Conservation (phyloP, 2,797 vertebrate genomes). For the Phoeniculus purpureus region DNA sequence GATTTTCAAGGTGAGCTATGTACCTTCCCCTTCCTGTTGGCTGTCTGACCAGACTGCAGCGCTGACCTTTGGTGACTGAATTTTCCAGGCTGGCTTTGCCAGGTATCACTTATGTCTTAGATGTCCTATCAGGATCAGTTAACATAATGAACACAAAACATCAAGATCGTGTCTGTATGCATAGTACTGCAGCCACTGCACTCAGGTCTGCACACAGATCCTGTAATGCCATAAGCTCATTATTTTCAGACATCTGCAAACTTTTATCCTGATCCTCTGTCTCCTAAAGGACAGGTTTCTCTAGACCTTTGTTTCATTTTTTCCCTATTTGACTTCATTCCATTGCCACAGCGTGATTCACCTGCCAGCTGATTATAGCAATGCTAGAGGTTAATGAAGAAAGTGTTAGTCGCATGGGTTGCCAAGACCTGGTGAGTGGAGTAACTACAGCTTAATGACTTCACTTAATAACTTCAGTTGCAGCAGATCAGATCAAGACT, state of each 20-base stretch:
- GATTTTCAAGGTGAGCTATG: neutral
- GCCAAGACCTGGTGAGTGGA: neutral
- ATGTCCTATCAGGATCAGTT: neutral
- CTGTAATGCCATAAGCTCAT: neutral
- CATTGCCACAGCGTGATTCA: neutral
- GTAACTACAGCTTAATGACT: neutral
- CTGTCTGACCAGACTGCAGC: neutral
- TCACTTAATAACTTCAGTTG: neutral
- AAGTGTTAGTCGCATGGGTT: neutral
- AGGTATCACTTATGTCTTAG: neutral
- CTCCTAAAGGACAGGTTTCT: neutral
- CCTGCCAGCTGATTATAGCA: neutral
- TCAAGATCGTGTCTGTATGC: neutral
- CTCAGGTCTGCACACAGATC: neutral
- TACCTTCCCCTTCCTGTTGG: neutral
- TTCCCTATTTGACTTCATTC: neutral
- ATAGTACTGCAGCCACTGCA: neutral
- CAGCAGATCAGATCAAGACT: fast-evolving
- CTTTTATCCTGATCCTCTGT: neutral
- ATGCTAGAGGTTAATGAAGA: neutral
- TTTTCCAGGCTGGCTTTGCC: neutral
- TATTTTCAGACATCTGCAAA: neutral
- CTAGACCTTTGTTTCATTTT: neutral
- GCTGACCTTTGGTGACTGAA: neutral
- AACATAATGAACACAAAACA: neutral